Evolutionary conservation across 1,140 invertebrate species (phyloP), one percentile per base, ranked within the genome.

Genomic region (Zaprionus ornatus): DNA sequence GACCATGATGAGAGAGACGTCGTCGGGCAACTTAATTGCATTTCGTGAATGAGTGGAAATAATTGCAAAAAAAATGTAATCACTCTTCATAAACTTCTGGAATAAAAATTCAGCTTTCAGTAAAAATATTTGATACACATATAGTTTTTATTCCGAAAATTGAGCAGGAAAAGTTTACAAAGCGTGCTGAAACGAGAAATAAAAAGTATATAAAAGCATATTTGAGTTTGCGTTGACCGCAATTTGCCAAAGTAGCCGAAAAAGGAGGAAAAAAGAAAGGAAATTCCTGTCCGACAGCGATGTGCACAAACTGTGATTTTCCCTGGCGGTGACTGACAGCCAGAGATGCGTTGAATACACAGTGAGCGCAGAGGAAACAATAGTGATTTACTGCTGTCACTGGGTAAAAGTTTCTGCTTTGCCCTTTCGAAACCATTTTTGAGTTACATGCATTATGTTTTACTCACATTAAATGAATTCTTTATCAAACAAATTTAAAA

Each of bases 201-300:
- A 35, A 42, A 50, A 45, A 13, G 6, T 12, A 40, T n/a, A 35
- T 21, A 69, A 32, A 42, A 74, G 21, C 50, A 55, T 68, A 55
- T 45, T 67, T 52, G 17, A 61, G 64, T 74, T 74, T 73, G 56
- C 25, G 71, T 68, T 68, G 71, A 74, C 71, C 65, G 65, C 72
- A 74, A 74, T 74, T 74, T 74, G 57, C 23, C 37, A 69, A 74
- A 74, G 65, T 68, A 68, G 50, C 15, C 42, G 21, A 60, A 74
- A 56, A 56, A 17, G 19, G 12, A 67, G 13, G 9, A 27, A 21
- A 25, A 27, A 48, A 59, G n/a, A 17, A 19, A 6, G 35, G 21
- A 61, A 67, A 60, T 67, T 12, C 12, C 27, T 61, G 54, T 60
- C 35, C 29, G 50, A 29, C 21, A 68, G 72, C 13, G 72, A 55